A percentile compares a stretch with the other conserved stretches of the same genome.
phyloP scores from a whole-genome alignment of 2,888 invertebrate genomes.

The Chrysodeixis includens region DNA sequence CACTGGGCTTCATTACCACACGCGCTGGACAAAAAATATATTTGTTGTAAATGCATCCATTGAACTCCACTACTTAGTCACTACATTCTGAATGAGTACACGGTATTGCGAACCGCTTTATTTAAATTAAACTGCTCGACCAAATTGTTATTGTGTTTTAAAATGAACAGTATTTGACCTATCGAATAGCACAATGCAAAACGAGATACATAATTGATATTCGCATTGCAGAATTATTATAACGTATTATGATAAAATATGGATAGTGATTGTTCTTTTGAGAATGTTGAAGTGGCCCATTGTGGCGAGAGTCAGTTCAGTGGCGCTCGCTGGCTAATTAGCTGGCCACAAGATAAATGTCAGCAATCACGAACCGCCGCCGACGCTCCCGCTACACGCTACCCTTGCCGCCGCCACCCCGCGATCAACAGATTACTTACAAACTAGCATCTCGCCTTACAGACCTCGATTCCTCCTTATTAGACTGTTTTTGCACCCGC shows the following conservation, averaged over 20 bases:
- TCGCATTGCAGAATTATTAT: neutral
- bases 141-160: neutral
- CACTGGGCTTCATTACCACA: constrained; percentile 79
- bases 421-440: constrained; percentile 66
- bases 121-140: constrained; percentile 14
- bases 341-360: constrained; percentile 83
- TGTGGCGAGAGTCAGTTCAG: constrained; percentile 67
- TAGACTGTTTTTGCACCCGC: constrained; percentile 55
- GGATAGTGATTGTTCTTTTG: constrained; percentile 38
- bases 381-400: constrained; percentile 65
- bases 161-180: neutral
- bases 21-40: constrained; percentile 68
- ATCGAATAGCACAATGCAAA: constrained; percentile 6
- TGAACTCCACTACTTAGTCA: constrained; percentile 59
- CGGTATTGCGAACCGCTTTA: constrained; percentile 13
- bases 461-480: constrained; percentile 47
- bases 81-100: constrained; percentile 30
- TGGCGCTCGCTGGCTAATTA: constrained; percentile 76
- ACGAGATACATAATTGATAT: neutral
- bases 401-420: constrained; percentile 40
- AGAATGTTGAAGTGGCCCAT: constrained; percentile 51
- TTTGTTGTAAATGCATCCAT: constrained; percentile 64
- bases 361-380: constrained; percentile 80
- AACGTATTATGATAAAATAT: constrained; percentile 18
- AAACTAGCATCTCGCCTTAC: constrained; percentile 65